phyloP scores from a whole-genome alignment of 2,113 vertebrate species.

The Alligator mississippiensis region DNA sequence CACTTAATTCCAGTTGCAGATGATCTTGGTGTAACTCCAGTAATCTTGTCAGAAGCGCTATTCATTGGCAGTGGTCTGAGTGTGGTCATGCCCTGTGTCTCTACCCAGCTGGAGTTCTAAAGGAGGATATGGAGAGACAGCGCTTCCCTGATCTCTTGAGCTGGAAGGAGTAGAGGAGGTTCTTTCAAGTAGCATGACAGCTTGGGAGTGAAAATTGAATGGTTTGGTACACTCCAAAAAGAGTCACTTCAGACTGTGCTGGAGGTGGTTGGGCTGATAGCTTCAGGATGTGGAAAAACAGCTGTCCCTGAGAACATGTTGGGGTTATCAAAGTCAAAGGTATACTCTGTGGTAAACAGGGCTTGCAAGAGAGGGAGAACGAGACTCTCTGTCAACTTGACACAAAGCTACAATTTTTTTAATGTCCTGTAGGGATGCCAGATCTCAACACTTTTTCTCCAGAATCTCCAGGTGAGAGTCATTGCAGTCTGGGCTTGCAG shows the following conservation, averaged over 20 bases:
- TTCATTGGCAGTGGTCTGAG: accelerated
- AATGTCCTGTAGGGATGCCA: constrained; percentile 20
- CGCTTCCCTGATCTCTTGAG: neutral
- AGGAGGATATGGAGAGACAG: accelerated
- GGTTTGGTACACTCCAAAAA: neutral
- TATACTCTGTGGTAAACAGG: neutral
- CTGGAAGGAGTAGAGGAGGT: neutral
- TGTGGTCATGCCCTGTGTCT: neutral
- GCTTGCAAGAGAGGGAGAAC: constrained; percentile 9
- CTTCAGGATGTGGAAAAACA: constrained; percentile 13
- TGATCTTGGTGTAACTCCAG: neutral
- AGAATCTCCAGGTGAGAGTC: neutral
- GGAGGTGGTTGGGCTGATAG: neutral
- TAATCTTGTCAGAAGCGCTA: neutral
- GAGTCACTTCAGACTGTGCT: neutral
- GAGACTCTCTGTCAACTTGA: neutral
- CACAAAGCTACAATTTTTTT: constrained; percentile 1
- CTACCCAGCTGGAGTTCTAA: neutral
- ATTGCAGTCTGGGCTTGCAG: neutral
- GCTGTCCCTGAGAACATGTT: neutral
- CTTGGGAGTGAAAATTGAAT: neutral
- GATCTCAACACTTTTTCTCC: neutral
- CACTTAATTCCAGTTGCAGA: neutral
- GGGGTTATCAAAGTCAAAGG: neutral
- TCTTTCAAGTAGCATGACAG: accelerated